Evolutionary conservation across 2,888 invertebrate species (phyloP), one percentile per base, ranked within the genome.

Genomic region (Hirtodrosophila duncani): DNA sequence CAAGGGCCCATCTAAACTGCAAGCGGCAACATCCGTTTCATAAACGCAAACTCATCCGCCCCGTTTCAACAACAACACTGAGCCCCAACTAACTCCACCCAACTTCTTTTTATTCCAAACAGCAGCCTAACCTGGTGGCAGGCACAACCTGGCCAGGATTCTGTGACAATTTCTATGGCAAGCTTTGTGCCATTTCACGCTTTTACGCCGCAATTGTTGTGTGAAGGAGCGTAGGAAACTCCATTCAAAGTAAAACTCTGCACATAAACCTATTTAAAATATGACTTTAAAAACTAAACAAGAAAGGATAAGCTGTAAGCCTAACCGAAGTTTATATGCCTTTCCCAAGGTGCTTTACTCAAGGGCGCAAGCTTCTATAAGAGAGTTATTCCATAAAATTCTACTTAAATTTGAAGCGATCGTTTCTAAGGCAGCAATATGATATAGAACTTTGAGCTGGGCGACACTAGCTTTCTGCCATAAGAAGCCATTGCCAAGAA

Each of bases 161-260:
- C 78, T 71, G 81, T 77, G 70, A 78, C 70, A 71, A 68, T 71
- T 71, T 71, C 70, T 81, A 80, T 80, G 55, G 69, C 74, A 59
- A 44, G 45, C 68, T 41, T 24, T 13, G 23, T 16, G 29, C 57
- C 63, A 63, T 80, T 82, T 77, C 68, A 77, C 77, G 77, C 72
- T 77, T 82, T 77, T 77, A 82, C 81, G 78, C 82, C 77, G 50
- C 77, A 77, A 77, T 82, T 77, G 82, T 82, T 77, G 70, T 78
- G 79, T 62, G 42, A 74, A 14, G 3, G 36, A 17, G 18, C 18
- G 24, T 6, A 10, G 21, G 27, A 3, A 36, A 23, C 24, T 20
- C 21, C 34, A 55, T 43, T 56, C 63, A 67, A 55, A 56, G 79
- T 51, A 57, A 55, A 53, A 51, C 63, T 45, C 49, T 64, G 57